Evolutionary conservation across 2,113 vertebrate genomes (phyloP), one percentile per base, ranked within the genome.

Genomic region (Eleginops maclovinus): DNA sequence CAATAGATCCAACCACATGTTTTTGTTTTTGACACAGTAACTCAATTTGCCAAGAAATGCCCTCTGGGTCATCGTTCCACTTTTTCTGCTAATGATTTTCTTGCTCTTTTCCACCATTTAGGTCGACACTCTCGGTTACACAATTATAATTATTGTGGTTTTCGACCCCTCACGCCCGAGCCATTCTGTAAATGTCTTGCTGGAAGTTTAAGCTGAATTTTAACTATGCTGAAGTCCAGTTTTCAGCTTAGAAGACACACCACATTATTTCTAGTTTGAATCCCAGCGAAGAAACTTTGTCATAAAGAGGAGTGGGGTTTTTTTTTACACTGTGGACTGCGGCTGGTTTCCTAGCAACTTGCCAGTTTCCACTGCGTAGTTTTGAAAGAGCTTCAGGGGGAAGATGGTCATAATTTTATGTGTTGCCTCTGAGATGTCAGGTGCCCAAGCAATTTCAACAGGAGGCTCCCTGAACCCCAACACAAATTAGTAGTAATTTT

Each of bases 261-360:
- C 40, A 61, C 55, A 55, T 62, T 60, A 68, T 71, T 36, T 31
- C 64, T 71, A 17, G 59, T 71, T 79, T 72, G 14, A 86, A 61
- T 83, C 61, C 24, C 10, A 74, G 58, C 60, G 64, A 80, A 69
- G 59, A 74, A 85, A 56, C 43, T n/a, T 36, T 67, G 3, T 43
- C 49, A 75, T 47, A 60, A 53, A 81, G 31, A 64, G 73, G 68
- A 72, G 41, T 41, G 22, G 66, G 6, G 6, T 1, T 31, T 31
- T 31, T 36, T 84, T 69, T 80, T 61, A 78, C 56, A 72, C 82
- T 74, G 31, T 50, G 55, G 69, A 85, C 81, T 75, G 19, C 73
- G 78, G 83, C 87, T 87, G 84, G 93, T 94, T 93, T 83, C 94
- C 90, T 92, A 92, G 92, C 92, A 95, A 94, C 94, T 86, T 91